Conservation (phyloP, 1,140 invertebrate species). For the Anoplolepis gracilipes region DNA sequence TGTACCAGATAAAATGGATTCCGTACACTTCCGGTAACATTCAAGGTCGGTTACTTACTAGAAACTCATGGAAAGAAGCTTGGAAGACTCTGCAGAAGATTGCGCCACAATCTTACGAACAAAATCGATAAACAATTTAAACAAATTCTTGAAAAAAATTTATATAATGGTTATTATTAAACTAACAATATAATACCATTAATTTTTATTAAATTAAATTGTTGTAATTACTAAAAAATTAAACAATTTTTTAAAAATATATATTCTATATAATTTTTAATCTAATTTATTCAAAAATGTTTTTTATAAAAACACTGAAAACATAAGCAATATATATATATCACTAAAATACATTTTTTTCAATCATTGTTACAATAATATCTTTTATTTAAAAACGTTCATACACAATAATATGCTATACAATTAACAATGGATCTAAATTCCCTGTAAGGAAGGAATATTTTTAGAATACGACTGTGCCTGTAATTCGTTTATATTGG, state of each 20-base stretch:
- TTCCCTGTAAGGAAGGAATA: constrained; percentile 3
- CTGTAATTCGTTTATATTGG: not conserved
- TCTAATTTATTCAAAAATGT: not conserved
- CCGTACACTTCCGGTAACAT: not conserved
- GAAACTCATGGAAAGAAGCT: constrained; percentile 33
- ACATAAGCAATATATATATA: not conserved
- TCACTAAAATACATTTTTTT: not conserved
- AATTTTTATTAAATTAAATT: not conserved
- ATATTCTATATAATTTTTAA: not conserved
- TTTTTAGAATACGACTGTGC: not conserved
- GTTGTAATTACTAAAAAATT: not conserved
- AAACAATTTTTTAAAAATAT: not conserved
- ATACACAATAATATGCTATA: not conserved
- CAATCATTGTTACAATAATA: not conserved
- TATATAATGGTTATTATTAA: not conserved
- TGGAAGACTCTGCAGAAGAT: constrained; percentile 51
- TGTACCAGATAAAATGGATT: constrained; percentile 23
- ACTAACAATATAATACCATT: not conserved
- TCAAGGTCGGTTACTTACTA: constrained; percentile 36
- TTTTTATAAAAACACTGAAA: not conserved
- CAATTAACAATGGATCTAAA: not conserved
- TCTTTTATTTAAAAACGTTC: constrained; percentile 7
- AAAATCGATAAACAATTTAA: not conserved
- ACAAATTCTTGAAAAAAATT: not conserved
- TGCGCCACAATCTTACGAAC: constrained; percentile 44